Percentiles rank a stretch among this genome's conserved stretches.
These are phyloP conservation scores for Acropternis orthonyx DNA, from an alignment of 2,797 vertebrate genomes.

Conservation along the genomic window DNA sequence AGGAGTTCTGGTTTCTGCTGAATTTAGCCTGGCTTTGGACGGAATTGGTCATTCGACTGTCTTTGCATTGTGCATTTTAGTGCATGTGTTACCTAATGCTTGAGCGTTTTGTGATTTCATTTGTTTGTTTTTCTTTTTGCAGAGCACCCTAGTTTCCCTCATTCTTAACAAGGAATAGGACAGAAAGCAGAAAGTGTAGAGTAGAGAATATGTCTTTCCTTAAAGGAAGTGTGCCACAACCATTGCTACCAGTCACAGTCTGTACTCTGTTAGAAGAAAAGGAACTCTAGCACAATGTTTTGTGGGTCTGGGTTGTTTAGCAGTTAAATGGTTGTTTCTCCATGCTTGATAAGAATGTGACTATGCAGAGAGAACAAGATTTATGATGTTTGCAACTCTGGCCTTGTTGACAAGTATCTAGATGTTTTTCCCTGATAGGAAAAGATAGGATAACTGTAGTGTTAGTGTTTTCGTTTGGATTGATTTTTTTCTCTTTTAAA, in stretches of 20 bases:
- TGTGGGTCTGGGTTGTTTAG: neutral
- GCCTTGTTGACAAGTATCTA: neutral
- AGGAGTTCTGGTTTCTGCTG: neutral
- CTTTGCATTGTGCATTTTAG: neutral
- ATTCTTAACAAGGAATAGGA: neutral
- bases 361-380: neutral
- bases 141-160: neutral
- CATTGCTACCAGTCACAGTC: neutral
- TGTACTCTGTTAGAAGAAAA: neutral
- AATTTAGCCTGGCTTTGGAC: neutral
- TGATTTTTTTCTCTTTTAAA: neutral
- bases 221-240: neutral
- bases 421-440: neutral
- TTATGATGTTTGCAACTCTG: neutral
- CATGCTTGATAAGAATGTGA: neutral
- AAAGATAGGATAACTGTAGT: neutral
- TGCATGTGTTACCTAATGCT: neutral
- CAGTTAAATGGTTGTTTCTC: neutral
- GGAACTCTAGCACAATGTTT: neutral
- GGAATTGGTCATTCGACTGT: neutral
- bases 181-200: neutral
- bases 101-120: accelerated
- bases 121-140: neutral
- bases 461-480: neutral
- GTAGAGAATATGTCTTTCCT: neutral